Conservation (phyloP, 1,140 invertebrate species). For the Heliconius nattereri region DNA sequence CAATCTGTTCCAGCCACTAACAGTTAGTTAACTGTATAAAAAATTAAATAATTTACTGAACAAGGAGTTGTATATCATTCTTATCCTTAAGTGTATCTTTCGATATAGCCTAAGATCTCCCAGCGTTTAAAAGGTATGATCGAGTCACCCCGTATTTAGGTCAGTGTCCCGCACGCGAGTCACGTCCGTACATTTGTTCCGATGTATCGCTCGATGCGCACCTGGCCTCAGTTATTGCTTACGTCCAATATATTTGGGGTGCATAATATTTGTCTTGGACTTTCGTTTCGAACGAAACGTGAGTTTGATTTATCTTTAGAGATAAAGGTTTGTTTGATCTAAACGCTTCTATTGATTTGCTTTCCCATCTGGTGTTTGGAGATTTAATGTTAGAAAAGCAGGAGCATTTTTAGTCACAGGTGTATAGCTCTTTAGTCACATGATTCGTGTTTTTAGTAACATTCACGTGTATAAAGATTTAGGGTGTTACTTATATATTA, state of each 20-base stretch:
- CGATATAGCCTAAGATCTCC: conserved; percentile 13
- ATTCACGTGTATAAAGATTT: neutral
- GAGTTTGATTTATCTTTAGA: conserved; percentile 43
- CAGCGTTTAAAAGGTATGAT: conserved; percentile 22
- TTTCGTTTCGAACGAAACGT: conserved; percentile 42
- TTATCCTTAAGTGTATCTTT: neutral
- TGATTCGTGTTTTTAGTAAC: neutral
- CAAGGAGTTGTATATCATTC: no score
- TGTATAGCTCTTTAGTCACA: neutral
- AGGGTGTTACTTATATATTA: neutral
- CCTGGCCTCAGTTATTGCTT: conserved; percentile 59
- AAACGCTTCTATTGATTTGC: conserved; percentile 33
- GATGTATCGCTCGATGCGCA: conserved; percentile 57
- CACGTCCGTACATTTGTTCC: conserved; percentile 73
- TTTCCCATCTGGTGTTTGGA: conserved; percentile 18
- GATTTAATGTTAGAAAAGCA: conserved; percentile 3
- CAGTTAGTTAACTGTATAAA: no score
- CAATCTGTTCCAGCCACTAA: no score
- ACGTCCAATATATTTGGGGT: conserved; percentile 50
- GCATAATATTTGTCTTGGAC: conserved; percentile 52
- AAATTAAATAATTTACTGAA: neutral
- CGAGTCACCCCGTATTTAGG: conserved; percentile 41
- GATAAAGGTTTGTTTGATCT: conserved; percentile 39
- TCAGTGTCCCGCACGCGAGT: conserved; percentile 42
- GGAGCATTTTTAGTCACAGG: conserved; percentile 21